A percentile compares a stretch with the other conserved stretches of the same genome.
phyloP scores from a whole-genome alignment of 1,140 invertebrate species.

The fruit fly (Drosophila melanogaster) region DNA sequence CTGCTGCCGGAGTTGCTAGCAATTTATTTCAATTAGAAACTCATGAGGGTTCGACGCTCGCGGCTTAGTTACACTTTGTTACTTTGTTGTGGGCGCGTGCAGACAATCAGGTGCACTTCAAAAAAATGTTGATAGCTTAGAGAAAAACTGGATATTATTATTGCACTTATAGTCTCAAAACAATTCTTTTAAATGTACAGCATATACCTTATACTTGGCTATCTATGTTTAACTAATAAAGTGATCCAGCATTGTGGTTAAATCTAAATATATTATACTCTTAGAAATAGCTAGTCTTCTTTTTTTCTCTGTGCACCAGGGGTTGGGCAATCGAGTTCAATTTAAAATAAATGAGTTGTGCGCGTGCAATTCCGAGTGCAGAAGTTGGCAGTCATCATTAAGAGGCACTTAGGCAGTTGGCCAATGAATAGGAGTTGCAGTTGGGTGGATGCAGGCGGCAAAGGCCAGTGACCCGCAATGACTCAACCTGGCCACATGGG shows the following conservation, averaged over 20 bases:
- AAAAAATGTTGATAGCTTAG: neutral
- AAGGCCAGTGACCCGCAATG: slow-evolving; percentile 17
- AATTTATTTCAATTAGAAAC: slow-evolving; percentile 83
- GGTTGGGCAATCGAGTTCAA: slow-evolving; percentile 34
- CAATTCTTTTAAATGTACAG: no score
- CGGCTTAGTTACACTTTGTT: slow-evolving; percentile 31
- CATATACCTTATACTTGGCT: no score
- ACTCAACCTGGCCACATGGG: slow-evolving; percentile 28
- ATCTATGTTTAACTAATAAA: no score
- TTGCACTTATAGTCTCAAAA: no score
- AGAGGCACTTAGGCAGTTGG: slow-evolving; percentile 14
- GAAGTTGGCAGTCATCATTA: slow-evolving; percentile 31
- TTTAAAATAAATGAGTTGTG: slow-evolving; percentile 52
- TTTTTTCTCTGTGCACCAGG: slow-evolving; percentile 1
- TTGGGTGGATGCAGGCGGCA: neutral
- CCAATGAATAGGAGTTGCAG: slow-evolving; percentile 3
- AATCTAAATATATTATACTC: no score
- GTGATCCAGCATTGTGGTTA: no score
- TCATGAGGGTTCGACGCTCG: slow-evolving; percentile 38
- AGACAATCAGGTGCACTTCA: slow-evolving; percentile 5
- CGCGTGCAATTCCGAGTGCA: slow-evolving; percentile 38
- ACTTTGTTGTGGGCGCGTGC: slow-evolving; percentile 19
- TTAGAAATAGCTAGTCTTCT: no score
- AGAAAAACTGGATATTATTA: no score
- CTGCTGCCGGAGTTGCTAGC: slow-evolving; percentile 42